phyloP scores from a whole-genome alignment of 2,888 invertebrate species.

The Hydrotaea diabolus region DNA sequence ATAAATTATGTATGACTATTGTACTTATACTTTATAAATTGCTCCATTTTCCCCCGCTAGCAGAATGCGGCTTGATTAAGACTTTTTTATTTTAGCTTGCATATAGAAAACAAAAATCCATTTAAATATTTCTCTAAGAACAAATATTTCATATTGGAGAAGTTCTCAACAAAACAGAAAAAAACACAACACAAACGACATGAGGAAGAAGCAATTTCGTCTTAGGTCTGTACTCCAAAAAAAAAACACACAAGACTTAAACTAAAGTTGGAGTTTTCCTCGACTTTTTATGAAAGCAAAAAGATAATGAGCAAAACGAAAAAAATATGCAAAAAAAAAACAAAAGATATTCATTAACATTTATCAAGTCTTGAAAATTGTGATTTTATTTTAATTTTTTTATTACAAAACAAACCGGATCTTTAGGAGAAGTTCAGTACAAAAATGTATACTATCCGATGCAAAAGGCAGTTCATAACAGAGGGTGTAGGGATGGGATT shows the following conservation, averaged over 20 bases:
- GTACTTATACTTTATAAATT: conserved; percentile 42
- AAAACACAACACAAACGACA: not conserved
- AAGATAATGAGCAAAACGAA: conserved; percentile 51
- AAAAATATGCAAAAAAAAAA: conserved; percentile 39
- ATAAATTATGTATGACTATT: conserved; percentile 32
- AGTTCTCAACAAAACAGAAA: conserved; percentile 18
- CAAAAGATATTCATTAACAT: conserved; percentile 34
- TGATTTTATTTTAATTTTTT: conserved; percentile 79
- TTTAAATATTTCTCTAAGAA: conserved; percentile 64
- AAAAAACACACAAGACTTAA: conserved; percentile 67
- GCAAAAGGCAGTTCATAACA: not conserved
- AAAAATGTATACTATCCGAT: not conserved
- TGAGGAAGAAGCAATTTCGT: conserved; percentile 43
- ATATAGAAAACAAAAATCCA: conserved; percentile 46
- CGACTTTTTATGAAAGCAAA: conserved; percentile 28
- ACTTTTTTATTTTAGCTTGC: conserved; percentile 23
- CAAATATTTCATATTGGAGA: conserved; percentile 64
- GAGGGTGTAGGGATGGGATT: too few species aligned
- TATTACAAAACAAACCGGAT: conserved; percentile 43
- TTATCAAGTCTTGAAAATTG: conserved; percentile 80
- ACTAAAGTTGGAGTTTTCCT: conserved; percentile 57
- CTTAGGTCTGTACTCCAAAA: conserved; percentile 52
- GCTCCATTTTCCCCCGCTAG: not conserved
- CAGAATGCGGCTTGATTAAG: conserved; percentile 38
- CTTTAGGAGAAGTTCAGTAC: conserved; percentile 20